Conservation (phyloP, 2,113 vertebrate genomes). For the Tachuris rubrigastra region DNA sequence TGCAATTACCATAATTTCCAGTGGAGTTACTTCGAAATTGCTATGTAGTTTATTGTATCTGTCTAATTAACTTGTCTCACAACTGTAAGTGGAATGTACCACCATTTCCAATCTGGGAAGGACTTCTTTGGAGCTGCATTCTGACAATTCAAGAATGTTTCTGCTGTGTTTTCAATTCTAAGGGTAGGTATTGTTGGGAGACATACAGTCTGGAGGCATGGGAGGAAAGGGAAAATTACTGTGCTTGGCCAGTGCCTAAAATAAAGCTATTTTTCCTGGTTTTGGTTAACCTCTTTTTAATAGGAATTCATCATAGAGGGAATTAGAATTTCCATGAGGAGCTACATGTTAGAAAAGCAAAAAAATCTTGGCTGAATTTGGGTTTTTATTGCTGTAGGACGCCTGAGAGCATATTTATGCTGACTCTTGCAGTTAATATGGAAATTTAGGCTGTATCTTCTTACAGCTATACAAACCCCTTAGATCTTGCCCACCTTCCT, state of each 20-base stretch:
- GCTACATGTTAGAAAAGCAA: not conserved
- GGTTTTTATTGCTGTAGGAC: not conserved
- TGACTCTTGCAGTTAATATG: not conserved
- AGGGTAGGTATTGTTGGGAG: not conserved
- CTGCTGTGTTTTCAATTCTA: constrained; percentile 20
- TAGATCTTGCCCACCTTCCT: not conserved
- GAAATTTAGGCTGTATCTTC: not conserved
- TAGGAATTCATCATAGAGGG: not conserved
- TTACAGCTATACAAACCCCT: not conserved
- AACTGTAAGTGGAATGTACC: constrained; percentile 56
- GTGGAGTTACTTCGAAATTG: constrained; percentile 59
- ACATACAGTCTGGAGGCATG: not conserved
- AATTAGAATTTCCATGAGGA: constrained; percentile 16
- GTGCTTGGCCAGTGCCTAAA: not conserved
- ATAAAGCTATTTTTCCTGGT: not conserved
- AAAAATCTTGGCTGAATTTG: not conserved
- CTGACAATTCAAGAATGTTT: not conserved
- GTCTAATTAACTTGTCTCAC: constrained; percentile 73
- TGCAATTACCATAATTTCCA: constrained; percentile 58
- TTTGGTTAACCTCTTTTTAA: constrained; percentile 29
- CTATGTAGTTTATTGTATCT: constrained; percentile 55
- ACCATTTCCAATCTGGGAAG: constrained; percentile 42
- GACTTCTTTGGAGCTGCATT: not conserved
- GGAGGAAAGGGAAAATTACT: constrained; percentile 2
- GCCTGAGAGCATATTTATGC: not conserved